Evolutionary conservation across 2,797 vertebrate genomes (phyloP), one percentile per base, ranked within the genome.

Genomic region (Ctenosaura bakeri): DNA sequence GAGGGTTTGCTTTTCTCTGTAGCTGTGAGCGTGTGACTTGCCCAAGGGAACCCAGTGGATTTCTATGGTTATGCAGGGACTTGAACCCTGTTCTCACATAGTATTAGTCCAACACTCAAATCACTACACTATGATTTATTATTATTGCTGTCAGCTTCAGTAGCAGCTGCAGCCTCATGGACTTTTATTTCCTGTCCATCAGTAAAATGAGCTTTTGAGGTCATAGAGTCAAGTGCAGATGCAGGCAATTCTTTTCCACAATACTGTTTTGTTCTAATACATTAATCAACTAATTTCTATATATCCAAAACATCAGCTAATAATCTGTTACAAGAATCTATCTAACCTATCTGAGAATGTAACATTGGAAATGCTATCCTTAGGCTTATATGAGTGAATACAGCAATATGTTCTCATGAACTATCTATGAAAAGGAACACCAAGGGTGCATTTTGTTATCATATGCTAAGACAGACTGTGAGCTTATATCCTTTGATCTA

Each of bases 401-500:
- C 59, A 89, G 71, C 38, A 83, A 81, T 71, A 84, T 46, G 42
- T 77, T 89, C 42, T 84, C 46, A 50, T 82, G 52, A 73, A 32
- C 80, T 59, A 29, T 20, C 66, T 88, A 20, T 85, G 85, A 71
- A 80, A 86, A 77, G 54, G 50, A 84, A 87, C 83, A 78, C 69
- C 78, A 90, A 69, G 85, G 80, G 80, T 83, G 50, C 80, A 90
- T 90, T 90, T 87, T 69, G 85, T 78, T 87, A 87, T 83, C 71
- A n/a, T 80, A 83, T 22, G 20, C 64, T 90, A 73, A 90, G 78
- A 74, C 38, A 80, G 77, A 52, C 85, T 87, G 59, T 90, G 46
- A 83, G 74, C 73, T 83, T 90, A 56, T 69, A 71, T 83, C 73
- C 73, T 90, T 90, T 90, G 80, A 90, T 90, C 86, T 88, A 69